Evolutionary conservation across 1,140 invertebrate genomes (phyloP).

Genomic region (Nomia melanderi): DNA sequence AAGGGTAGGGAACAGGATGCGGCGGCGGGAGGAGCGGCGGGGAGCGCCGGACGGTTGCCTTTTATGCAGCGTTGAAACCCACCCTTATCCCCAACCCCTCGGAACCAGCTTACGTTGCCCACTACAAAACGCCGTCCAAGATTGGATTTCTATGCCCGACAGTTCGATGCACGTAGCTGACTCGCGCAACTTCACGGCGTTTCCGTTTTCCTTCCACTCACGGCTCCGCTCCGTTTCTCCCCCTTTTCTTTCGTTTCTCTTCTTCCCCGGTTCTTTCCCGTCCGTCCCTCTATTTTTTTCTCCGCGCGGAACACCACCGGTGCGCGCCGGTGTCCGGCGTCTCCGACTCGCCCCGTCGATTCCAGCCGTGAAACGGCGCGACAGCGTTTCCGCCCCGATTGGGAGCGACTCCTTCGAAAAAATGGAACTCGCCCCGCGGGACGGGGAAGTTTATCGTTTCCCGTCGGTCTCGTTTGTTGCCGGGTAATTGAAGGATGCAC

Average conservation of each 20-base stretch:
- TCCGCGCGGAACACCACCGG: no score
- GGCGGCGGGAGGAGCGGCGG: no score
- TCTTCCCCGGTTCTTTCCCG: neutral
- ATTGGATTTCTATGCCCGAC: constrained; percentile 54
- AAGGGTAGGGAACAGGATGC: constrained; percentile 12
- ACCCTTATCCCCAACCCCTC: constrained; percentile 29
- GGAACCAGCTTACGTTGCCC: constrained; percentile 47
- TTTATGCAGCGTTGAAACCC: constrained; percentile 52
- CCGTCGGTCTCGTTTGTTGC: no score
- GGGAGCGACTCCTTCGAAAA: no score
- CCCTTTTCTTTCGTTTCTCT: neutral
- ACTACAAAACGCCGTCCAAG: constrained; percentile 43
- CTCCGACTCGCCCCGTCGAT: no score
- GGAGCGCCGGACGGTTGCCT: constrained; percentile 19
- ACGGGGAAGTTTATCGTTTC: no score
- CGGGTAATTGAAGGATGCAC: no score
- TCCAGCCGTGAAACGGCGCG: no score
- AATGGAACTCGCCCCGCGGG: no score
- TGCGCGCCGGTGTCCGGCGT: no score
- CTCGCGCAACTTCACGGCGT: constrained; percentile 6
- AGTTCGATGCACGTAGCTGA: constrained; percentile 35
- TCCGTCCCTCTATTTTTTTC: neutral
- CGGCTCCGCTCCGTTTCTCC: no score
- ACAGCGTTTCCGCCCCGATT: no score
- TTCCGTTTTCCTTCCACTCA: neutral